Conservation (phyloP, 2,888 invertebrate genomes). For the Oligia latruncula region DNA sequence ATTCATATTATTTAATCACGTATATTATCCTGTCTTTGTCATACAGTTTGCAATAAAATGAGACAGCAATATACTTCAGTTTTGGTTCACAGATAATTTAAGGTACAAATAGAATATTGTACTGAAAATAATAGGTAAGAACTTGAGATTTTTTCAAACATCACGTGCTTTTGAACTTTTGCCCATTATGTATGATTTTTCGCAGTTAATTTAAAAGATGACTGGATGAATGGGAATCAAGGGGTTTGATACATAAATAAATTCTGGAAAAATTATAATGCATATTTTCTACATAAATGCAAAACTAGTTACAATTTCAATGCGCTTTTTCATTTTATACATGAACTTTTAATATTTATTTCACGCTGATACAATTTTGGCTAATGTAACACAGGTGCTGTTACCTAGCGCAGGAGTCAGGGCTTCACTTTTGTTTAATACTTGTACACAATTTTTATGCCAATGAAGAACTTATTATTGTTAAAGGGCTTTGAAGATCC, state of each 20-base stretch:
- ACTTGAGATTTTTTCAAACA: slow-evolving; percentile 5
- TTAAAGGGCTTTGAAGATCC: not conserved
- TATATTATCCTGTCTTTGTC: slow-evolving; percentile 8
- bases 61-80: slow-evolving; percentile 14
- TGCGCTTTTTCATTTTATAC: not conserved
- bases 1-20: not conserved
- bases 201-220: not conserved
- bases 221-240: not conserved
- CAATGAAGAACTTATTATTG: not conserved
- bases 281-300: not conserved
- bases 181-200: not conserved
- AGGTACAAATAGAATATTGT: slow-evolving; percentile 16
- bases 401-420: not conserved
- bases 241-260: not conserved
- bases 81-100: slow-evolving; percentile 20
- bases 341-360: slow-evolving; percentile 7
- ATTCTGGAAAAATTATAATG: not conserved
- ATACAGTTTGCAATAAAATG: slow-evolving; percentile 5
- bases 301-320: not conserved
- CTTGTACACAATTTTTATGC: not conserved
- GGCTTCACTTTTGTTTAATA: not conserved
- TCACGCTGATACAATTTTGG: not conserved
- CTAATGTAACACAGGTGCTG: not conserved
- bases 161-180: slow-evolving; percentile 3
- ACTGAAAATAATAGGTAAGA: slow-evolving; percentile 3